Evolutionary conservation across 92 coral and sea anemone species (phyloP).

Genomic region (Virgularia gustaviana): DNA sequence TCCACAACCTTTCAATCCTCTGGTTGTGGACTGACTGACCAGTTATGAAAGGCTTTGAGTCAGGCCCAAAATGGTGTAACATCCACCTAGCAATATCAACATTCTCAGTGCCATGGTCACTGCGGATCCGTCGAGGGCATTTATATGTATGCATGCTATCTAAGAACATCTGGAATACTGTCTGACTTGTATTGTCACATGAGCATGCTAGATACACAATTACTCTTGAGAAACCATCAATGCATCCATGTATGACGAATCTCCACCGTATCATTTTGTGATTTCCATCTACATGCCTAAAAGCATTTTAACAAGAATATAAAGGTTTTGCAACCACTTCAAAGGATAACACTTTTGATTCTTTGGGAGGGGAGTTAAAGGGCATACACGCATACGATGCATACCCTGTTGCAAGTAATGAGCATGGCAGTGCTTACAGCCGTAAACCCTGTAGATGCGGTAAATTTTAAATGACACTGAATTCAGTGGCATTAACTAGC

Average conservation of each 20-base stretch:
- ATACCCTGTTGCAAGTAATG: too few relatives aligned
- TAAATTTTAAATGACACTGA: too few relatives aligned
- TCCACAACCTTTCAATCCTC: conserved; percentile 50
- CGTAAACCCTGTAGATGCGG: too few relatives aligned
- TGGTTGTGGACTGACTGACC: conserved; percentile 60
- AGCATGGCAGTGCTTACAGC: too few relatives aligned
- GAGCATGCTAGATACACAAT: conserved; percentile 30
- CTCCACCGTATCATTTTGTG: conserved; percentile 43
- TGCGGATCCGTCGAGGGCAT: conserved; percentile 38
- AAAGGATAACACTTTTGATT: conserved; percentile 34
- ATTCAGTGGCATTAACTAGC: too few relatives aligned
- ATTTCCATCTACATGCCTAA: conserved; percentile 38
- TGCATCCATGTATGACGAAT: conserved; percentile 33
- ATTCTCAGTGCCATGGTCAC: conserved; percentile 49
- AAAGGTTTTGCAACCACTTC: conserved; percentile 14
- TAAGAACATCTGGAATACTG: conserved; percentile 25
- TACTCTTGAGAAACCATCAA: conserved; percentile 38
- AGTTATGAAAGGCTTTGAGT: conserved; percentile 47
- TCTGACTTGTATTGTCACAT: conserved; percentile 11
- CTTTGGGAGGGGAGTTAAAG: conserved; percentile 51
- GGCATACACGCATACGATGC: too few relatives aligned
- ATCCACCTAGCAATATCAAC: conserved; percentile 41
- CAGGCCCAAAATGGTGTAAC: conserved; percentile 43
- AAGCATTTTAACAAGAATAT: neutral
- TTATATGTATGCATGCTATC: conserved; percentile 26